Conservation (phyloP, 2,888 invertebrate genomes). For the Priocnemis perturbator region DNA sequence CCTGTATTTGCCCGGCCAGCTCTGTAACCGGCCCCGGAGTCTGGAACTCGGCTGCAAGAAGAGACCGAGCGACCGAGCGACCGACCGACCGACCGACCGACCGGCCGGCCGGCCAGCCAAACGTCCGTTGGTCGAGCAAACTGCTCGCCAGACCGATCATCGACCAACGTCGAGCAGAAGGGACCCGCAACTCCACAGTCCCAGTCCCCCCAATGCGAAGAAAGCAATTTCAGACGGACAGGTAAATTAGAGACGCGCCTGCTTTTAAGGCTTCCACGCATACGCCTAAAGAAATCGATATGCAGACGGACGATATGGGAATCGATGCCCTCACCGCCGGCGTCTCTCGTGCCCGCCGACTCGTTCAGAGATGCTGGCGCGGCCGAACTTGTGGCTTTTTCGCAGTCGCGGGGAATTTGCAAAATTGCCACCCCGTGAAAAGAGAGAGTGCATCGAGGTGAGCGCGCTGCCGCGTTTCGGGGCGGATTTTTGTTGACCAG, state of each 20-base stretch:
- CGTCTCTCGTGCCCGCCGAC: neutral
- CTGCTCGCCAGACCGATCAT: too few relatives aligned
- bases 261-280: conserved; percentile 51
- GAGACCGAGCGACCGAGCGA: conserved; percentile 35
- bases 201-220: conserved; percentile 59
- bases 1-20: conserved; percentile 74
- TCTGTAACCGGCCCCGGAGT: conserved; percentile 57
- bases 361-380: too few relatives aligned
- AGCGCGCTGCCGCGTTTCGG: conserved; percentile 1
- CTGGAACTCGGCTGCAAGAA: conserved; percentile 59
- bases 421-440: too few relatives aligned
- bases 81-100: conserved; percentile 38
- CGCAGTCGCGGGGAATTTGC: too few relatives aligned
- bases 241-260: conserved; percentile 58
- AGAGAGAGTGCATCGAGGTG: neutral
- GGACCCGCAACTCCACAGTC: conserved; percentile 50
- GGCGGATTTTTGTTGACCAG: conserved; percentile 13
- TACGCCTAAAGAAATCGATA: conserved; percentile 49
- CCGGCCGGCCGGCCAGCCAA: conserved; percentile 16
- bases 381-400: too few relatives aligned
- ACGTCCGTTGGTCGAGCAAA: too few relatives aligned
- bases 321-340: conserved; percentile 1
- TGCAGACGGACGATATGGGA: conserved; percentile 13
- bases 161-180: conserved; percentile 55
- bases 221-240: conserved; percentile 66